Percentiles rank a stretch among this genome's conserved stretches.
Conservation (phyloP, 2,888 invertebrate species). For the Rhogogaster chlorosoma region DNA sequence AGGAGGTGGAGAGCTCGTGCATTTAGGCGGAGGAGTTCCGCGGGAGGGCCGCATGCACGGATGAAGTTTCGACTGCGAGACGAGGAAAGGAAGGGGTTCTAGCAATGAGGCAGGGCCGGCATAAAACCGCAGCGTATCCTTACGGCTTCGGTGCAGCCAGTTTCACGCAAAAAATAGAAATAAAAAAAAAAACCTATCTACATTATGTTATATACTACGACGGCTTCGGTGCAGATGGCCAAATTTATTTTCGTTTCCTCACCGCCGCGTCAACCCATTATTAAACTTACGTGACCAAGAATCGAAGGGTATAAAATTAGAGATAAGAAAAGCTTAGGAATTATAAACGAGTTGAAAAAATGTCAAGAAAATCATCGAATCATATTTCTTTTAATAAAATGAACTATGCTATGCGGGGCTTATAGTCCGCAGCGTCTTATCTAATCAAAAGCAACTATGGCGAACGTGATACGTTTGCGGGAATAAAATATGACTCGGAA, state of each 20-base stretch:
- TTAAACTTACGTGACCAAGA: neutral
- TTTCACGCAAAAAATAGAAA: neutral
- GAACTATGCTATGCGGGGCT: neutral
- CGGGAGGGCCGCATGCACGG: constrained; percentile 61
- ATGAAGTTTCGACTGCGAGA: constrained; percentile 66
- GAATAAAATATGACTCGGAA: neutral
- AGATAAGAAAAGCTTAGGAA: neutral
- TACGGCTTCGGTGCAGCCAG: constrained; percentile 14
- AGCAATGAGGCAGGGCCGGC: constrained; percentile 76
- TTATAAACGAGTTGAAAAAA: neutral
- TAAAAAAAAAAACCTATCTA: neutral
- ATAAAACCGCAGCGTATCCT: constrained; percentile 35
- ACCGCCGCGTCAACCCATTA: neutral
- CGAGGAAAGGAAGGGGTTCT: constrained; percentile 71
- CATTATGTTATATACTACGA: neutral
- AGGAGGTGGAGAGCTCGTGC: constrained; percentile 71
- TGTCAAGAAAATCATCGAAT: too few relatives aligned
- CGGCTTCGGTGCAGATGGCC: constrained; percentile 19
- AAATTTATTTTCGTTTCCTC: constrained; percentile 14
- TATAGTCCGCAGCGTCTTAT: neutral
- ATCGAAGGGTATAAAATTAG: neutral
- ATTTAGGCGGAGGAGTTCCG: constrained; percentile 65
- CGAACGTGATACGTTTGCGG: neutral
- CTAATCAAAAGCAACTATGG: neutral
- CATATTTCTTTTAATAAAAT: neutral